These are phyloP conservation scores for Ischnus inquisitorius DNA, from an alignment of 2,888 invertebrate genomes.

Conservation along the genomic window DNA sequence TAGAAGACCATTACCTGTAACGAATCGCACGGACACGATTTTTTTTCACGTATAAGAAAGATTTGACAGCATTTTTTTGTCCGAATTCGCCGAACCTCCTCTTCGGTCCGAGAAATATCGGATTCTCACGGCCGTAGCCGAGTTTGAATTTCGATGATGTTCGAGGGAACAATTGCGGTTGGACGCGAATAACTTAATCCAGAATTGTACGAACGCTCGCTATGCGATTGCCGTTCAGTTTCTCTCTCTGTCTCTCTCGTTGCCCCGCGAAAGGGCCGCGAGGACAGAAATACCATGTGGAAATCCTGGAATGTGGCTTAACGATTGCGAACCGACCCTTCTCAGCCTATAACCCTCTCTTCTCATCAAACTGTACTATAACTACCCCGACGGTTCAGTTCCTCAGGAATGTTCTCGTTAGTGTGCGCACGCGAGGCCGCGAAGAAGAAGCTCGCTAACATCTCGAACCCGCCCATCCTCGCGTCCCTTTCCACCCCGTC, in stretches of 20 bases:
- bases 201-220: conserved; percentile 72
- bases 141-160: conserved; percentile 22
- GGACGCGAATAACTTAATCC: conserved; percentile 70
- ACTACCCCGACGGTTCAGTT: conserved; percentile 67
- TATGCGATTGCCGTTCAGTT: conserved; percentile 70
- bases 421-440: conserved; percentile 67
- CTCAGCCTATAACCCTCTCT: conserved; percentile 54
- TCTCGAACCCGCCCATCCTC: conserved; percentile 15
- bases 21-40: too few relatives aligned
- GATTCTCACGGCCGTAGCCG: neutral
- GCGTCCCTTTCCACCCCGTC: neutral
- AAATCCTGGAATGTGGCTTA: conserved; percentile 82
- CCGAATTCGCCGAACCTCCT: too few relatives aligned
- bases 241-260: too few relatives aligned
- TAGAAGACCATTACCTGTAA: too few relatives aligned
- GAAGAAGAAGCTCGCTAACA: conserved; percentile 46
- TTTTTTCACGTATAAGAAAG: neutral
- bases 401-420: conserved; percentile 71
- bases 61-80: neutral
- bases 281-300: conserved; percentile 78
- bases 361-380: conserved; percentile 64
- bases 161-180: conserved; percentile 55
- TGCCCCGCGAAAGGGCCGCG: conserved; percentile 12
- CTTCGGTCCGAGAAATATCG: neutral
- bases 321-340: conserved; percentile 79